phyloP scores from a whole-genome alignment of 2,797 vertebrate species.

The Petrocephalus schoutedeni region DNA sequence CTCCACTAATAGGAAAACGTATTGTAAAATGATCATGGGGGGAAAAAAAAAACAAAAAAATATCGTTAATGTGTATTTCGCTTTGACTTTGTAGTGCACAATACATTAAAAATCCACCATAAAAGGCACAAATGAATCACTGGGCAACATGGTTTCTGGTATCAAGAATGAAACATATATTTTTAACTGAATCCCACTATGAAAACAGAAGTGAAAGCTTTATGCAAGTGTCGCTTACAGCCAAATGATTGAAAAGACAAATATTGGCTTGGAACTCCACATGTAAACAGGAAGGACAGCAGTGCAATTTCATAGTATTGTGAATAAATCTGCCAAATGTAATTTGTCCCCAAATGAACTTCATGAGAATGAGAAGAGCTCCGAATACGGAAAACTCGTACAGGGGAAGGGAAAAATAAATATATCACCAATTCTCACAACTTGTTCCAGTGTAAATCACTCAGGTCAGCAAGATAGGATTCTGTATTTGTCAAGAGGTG shows the following conservation, averaged over 20 bases:
- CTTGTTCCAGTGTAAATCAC: constrained; percentile 17
- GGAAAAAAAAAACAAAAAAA: constrained; percentile 29
- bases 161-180: constrained; percentile 28
- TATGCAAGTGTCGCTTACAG: constrained; percentile 1
- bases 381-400: background rate
- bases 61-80: constrained; percentile 31
- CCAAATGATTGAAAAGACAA: constrained; percentile 6
- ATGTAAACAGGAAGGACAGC: constrained; percentile 29
- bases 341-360: background rate
- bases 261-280: background rate
- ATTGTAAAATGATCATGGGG: constrained; percentile 27
- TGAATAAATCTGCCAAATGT: background rate
- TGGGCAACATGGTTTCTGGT: constrained; percentile 32
- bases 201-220: constrained; percentile 28
- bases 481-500: constrained; percentile 18
- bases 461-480: background rate
- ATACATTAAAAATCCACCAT: constrained; percentile 45
- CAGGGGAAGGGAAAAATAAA: background rate
- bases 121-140: constrained; percentile 65
- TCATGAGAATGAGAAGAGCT: background rate
- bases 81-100: constrained; percentile 47
- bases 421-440: background rate
- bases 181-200: constrained; percentile 44
- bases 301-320: constrained; percentile 12
- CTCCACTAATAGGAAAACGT: constrained; percentile 30